Evolutionary conservation across 2,113 vertebrate genomes (phyloP), one percentile per base, ranked within the genome.

Genomic region (Phyllostomus hastatus): DNA sequence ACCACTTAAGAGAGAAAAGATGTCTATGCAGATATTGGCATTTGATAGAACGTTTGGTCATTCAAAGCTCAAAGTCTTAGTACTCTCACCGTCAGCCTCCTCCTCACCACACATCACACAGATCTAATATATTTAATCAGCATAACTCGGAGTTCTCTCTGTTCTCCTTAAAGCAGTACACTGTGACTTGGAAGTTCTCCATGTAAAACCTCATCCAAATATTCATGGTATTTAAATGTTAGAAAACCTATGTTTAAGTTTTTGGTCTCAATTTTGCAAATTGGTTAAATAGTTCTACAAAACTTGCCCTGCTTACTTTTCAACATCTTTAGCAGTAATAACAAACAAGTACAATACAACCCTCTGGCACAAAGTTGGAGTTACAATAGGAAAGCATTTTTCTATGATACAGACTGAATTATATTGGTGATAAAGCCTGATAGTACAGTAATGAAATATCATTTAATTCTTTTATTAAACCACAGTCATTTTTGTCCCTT

Each of bases 31-130:
- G 80, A 70, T 80, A 73, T 57, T 87, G 70, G 35, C 12, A 93
- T 88, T 96, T 96, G 91, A 88, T 59, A 79, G 26, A 26, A 61
- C 69, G 59, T 95, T 93, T 92, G 80, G 57, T 93, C 82, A 91
- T 95, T 96, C 92, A 86, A 93, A 94, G 61, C 88, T 95, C 78
- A 75, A 91, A 46, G 10, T 84, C 64, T 69, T 38, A 50, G 3
- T 70, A 35, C 28, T 87, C 66, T 73, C 41, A 81, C 61, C 82
- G 93, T 84, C 95, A 91, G 84, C 87, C 81, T 57, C 48, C 3
- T 0, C 1, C 2, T 0, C 7, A 17, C 0, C 72, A 9, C 0
- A 20, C 10, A 8, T 5, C 46, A 31, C 75, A 72, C 61, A 80
- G 5, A 1, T 26, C 1, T 96, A 2, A 86, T 0, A 0, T 38